phyloP scores from a whole-genome alignment of 2,113 vertebrate species.

The Cyrtonyx montezumae region DNA sequence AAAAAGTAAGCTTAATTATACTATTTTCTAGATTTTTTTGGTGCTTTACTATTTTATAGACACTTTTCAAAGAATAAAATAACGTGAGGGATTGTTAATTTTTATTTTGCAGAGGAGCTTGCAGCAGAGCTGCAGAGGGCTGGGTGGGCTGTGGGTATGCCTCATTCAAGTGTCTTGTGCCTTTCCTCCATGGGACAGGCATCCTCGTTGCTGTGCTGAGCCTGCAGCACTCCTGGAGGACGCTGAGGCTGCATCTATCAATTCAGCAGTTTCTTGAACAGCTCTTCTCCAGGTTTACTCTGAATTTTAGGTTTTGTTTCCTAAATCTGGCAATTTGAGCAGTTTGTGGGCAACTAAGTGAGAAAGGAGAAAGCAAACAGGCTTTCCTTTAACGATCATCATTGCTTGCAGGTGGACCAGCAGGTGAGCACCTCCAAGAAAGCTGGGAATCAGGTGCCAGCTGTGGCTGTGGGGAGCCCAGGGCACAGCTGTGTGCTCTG shows the following conservation, averaged over 20 bases:
- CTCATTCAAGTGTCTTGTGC: not conserved
- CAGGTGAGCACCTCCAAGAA: not conserved
- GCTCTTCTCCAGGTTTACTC: not conserved
- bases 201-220: not conserved
- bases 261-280: not conserved
- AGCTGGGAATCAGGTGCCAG: not conserved
- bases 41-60: not conserved
- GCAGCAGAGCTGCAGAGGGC: not conserved
- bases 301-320: not conserved
- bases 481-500: fast-evolving
- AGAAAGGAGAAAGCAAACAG: not conserved
- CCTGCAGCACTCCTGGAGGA: not conserved
- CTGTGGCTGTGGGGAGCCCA: fast-evolving
- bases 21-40: not conserved
- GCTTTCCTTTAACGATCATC: not conserved
- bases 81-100: too few species aligned
- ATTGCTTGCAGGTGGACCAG: not conserved
- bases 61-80: not conserved
- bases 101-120: not conserved
- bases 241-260: fast-evolving
- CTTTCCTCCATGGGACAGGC: too few species aligned
- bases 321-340: fast-evolving
- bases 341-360: not conserved
- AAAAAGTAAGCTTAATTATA: not conserved
- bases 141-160: not conserved